phyloP scores from a whole-genome alignment of 1,140 invertebrate genomes.

The Orussus abietinus region DNA sequence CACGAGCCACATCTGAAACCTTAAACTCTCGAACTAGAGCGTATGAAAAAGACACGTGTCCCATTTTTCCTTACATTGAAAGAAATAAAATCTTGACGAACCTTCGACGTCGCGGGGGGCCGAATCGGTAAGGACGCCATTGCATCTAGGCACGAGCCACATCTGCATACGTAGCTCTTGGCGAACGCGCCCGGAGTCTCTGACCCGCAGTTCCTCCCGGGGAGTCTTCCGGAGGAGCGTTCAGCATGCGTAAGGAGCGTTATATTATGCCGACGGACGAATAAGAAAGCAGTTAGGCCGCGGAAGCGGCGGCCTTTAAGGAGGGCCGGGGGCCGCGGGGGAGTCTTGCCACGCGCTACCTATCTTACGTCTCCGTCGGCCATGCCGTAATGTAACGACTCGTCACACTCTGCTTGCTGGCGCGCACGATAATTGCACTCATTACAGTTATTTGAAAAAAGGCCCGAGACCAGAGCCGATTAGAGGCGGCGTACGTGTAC shows the following conservation, averaged over 20 bases:
- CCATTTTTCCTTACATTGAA: too few species aligned
- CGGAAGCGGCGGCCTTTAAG: slow-evolving; percentile 19
- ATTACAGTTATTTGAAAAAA: slow-evolving; percentile 52
- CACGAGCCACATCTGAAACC: slow-evolving; percentile 48
- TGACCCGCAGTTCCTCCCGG: slow-evolving; percentile 49
- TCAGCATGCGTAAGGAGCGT: slow-evolving; percentile 46
- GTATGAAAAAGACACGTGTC: too few species aligned
- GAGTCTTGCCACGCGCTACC: slow-evolving; percentile 42
- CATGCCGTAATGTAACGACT: slow-evolving; percentile 44
- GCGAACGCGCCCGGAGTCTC: slow-evolving; percentile 46
- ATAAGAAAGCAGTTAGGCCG: slow-evolving; percentile 34
- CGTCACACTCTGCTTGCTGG: slow-evolving; percentile 51
- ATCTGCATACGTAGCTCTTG: slow-evolving; percentile 21
- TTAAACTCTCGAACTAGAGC: too few species aligned
- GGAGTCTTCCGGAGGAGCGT: slow-evolving; percentile 35
- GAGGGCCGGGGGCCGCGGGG: slow-evolving; percentile 20
- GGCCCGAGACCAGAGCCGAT: slow-evolving; percentile 10
- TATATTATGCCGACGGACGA: slow-evolving; percentile 25
- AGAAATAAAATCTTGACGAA: too few species aligned
- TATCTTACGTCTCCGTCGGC: slow-evolving; percentile 27
- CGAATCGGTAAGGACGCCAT: too few species aligned
- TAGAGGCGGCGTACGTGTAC: too few species aligned
- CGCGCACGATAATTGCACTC: slow-evolving; percentile 52
- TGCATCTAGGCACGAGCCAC: slow-evolving; percentile 51
- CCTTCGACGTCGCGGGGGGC: too few species aligned